These are phyloP conservation scores for Cyclargus thomasi DNA, from an alignment of 1,140 invertebrate species.

Conservation along the genomic window DNA sequence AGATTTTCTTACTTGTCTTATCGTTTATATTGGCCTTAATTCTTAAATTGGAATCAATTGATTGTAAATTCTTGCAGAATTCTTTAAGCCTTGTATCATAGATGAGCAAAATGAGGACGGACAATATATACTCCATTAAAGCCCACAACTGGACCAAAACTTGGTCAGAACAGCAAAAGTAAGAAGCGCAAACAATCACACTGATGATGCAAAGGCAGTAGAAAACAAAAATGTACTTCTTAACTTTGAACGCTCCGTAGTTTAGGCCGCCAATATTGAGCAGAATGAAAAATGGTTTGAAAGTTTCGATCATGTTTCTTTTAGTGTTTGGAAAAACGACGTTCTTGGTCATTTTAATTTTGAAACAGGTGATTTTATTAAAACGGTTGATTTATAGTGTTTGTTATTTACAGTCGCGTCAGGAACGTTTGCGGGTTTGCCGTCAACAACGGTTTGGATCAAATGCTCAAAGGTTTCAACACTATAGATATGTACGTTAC, in stretches of 20 bases:
- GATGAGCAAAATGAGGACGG: constrained; percentile 38
- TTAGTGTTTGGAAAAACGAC: constrained; percentile 17
- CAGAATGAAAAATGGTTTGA: constrained; percentile 38
- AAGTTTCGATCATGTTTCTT: constrained; percentile 31
- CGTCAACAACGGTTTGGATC: constrained; percentile 44
- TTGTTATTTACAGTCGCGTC: constrained; percentile 44
- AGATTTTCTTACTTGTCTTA: constrained; percentile 31
- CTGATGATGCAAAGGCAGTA: constrained; percentile 40
- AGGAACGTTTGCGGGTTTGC: constrained; percentile 36
- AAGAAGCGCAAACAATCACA: constrained; percentile 33
- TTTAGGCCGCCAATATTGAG: constrained; percentile 52
- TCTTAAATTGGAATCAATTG: constrained; percentile 45
- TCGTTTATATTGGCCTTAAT: constrained; percentile 38
- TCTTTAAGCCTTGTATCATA: constrained; percentile 36
- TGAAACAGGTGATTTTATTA: constrained; percentile 12
- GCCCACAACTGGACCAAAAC: constrained; percentile 44
- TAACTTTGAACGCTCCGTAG: constrained; percentile 41
- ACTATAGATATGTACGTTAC: constrained; percentile 24
- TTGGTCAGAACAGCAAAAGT: constrained; percentile 36
- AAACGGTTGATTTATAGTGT: constrained; percentile 23
- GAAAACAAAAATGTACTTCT: constrained; percentile 27
- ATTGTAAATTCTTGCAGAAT: constrained; percentile 38
- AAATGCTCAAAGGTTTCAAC: constrained; percentile 32
- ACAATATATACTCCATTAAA: constrained; percentile 44
- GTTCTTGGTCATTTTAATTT: constrained; percentile 21